A percentile compares a stretch with the other conserved stretches of the same genome.
These are phyloP conservation scores for Dusona sp. DNA, from an alignment of 2,888 invertebrate genomes.

Conservation along the genomic window DNA sequence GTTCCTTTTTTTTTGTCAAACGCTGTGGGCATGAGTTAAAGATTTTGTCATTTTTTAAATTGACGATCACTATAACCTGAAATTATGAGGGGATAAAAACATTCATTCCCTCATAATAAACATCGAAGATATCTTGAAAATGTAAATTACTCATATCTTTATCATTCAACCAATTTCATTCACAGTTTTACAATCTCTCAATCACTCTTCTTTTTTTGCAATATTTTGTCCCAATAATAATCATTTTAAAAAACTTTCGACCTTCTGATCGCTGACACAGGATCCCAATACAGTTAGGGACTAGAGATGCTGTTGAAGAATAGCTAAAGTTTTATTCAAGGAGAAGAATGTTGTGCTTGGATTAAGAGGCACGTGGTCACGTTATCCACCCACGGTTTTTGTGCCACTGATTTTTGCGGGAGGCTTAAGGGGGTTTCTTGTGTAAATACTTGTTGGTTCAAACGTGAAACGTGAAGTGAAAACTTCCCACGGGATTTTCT, in stretches of 20 bases:
- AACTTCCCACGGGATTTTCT: conserved; percentile 65
- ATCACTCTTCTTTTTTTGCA: background rate
- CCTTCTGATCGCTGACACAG: background rate
- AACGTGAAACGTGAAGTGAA: conserved; percentile 49
- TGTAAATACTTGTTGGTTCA: conserved; percentile 31
- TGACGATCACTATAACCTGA: background rate
- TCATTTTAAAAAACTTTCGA: background rate
- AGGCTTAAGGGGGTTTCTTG: background rate
- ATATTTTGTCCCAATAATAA: background rate
- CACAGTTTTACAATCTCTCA: background rate
- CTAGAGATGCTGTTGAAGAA: background rate
- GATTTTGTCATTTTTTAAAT: background rate
- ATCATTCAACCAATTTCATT: background rate
- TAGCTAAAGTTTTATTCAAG: conserved; percentile 34
- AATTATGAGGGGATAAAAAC: background rate
- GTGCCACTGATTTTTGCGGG: conserved; percentile 2
- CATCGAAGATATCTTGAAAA: background rate
- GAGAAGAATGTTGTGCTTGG: conserved; percentile 38
- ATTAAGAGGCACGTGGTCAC: conserved; percentile 43
- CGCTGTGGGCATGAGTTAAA: background rate
- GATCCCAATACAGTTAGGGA: background rate
- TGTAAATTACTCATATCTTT: background rate
- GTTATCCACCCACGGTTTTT: conserved; percentile 60
- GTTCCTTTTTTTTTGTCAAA: background rate
- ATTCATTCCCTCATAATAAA: no score